Base-by-base conservation (phyloP, 2,113 vertebrate genomes). In the Syngnathus scovelli region DNA sequence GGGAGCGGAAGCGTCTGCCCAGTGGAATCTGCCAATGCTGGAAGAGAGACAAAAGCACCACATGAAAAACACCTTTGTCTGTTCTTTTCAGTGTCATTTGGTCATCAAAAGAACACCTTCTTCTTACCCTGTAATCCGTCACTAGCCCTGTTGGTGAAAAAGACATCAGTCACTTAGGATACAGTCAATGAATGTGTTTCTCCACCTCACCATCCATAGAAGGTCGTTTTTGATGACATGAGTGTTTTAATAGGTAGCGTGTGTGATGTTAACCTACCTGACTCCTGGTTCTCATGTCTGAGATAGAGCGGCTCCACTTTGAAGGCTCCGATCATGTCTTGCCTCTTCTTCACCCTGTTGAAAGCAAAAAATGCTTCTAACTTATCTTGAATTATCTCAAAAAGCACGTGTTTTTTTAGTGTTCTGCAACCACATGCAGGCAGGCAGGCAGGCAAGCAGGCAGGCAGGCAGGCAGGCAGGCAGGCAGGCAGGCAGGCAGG, bases 1-100 rank as follows among this genome's bases (percentile, higher is more conserved):
- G 84, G 2, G 97, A 95, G 51, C 96, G 95, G 79, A 99, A 99
- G 75, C 96, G 88, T 69, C 97, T 93, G 7, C 96, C 97, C 70
- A 99, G 83, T 0, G 96, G 96, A 68, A 99, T 93, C 82, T 97
- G 95, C 97, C 97, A 99, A 71, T 99, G 97, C 97, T 99, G 81
- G 67, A 51, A 55, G 60, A 49, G 11, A 36, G 55, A 56, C 3
- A 36, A 36, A 15, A 36, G 5, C 23, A 56, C 12, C 13, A 13
- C 13, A 56, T 33, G 10, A 15, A 33, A 13, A 55, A 23, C 12
- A 13, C 4, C 11, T 33, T 16, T 7, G 8, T 36, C 12, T 6
- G 3, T 56, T 36, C 6, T 12, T 19, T 43, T 43, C 4, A 13
- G 12, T 43, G 41, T 27, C 19, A 10, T 7, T 0, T 27, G 43